A percentile compares a stretch with the other conserved stretches of the same genome.
These are phyloP conservation scores for Hemaris fuciformis DNA, from an alignment of 2,888 invertebrate species.

Conservation along the genomic window DNA sequence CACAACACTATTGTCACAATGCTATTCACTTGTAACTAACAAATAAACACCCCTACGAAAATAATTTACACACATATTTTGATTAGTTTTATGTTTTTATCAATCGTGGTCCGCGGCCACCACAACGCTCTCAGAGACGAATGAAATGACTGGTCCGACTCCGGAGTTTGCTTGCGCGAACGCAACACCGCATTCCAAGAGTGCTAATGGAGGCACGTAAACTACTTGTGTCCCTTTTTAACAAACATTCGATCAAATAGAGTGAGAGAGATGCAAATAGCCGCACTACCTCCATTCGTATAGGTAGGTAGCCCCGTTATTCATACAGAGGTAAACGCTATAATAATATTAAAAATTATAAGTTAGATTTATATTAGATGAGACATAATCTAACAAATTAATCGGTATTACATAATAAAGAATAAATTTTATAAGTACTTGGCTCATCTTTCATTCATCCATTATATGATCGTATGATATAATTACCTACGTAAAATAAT, in stretches of 20 bases:
- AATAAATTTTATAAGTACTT: background rate
- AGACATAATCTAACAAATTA: background rate
- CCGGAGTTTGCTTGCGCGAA: slow-evolving; percentile 62
- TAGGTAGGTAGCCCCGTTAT: slow-evolving; percentile 73
- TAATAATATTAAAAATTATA: slow-evolving; percentile 42
- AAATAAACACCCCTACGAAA: slow-evolving; percentile 60
- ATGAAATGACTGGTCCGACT: slow-evolving; percentile 70
- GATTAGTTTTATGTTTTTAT: slow-evolving; percentile 49
- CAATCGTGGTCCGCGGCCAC: slow-evolving; percentile 46
- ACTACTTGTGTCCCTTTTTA: slow-evolving; percentile 54
- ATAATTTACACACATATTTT: slow-evolving; percentile 74
- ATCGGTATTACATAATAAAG: background rate
- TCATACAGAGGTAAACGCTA: slow-evolving; percentile 67
- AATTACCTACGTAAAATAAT: slow-evolving; percentile 16
- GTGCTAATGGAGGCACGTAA: slow-evolving; percentile 58
- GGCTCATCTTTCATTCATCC: background rate
- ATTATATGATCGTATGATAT: slow-evolving; percentile 5
- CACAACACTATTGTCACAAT: slow-evolving; percentile 62
- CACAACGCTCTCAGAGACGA: slow-evolving; percentile 57
- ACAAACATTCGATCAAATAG: slow-evolving; percentile 20
- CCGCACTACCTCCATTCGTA: slow-evolving; percentile 42
- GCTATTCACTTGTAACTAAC: slow-evolving; percentile 62
- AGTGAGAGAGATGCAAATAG: slow-evolving; percentile 36
- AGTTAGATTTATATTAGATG: slow-evolving; percentile 20
- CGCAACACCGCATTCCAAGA: slow-evolving; percentile 76